A percentile compares a stretch with the other conserved stretches of the same genome.
Evolutionary conservation across 92 coral and sea anemone genomes (phyloP).

Genomic region (Phenganax stokvisi): DNA sequence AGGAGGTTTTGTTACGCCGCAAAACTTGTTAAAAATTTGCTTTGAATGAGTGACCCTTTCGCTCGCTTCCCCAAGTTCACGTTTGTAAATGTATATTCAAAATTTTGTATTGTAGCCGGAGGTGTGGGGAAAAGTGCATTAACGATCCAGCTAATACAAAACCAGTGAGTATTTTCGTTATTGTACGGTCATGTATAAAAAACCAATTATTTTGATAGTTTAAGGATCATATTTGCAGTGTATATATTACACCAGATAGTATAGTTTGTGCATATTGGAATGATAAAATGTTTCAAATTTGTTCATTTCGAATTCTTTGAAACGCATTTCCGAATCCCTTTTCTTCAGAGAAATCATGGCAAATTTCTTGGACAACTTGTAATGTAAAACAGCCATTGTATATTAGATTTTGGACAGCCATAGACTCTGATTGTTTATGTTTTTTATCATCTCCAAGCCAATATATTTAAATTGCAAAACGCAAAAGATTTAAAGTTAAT

Average conservation of each 20-base stretch:
- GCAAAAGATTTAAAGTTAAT: too few species aligned
- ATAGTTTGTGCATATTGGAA: neutral
- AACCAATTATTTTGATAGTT: neutral
- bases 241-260: neutral
- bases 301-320: neutral
- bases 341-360: too few species aligned
- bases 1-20: neutral
- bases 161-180: conserved; percentile 67
- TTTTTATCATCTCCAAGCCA: too few species aligned
- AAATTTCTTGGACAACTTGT: too few species aligned
- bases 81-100: neutral
- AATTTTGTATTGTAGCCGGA: conserved; percentile 64
- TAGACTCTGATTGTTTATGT: neutral
- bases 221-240: neutral
- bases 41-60: neutral
- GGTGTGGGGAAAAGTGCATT: conserved; percentile 98
- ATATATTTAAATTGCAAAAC: too few species aligned
- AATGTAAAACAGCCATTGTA: neutral
- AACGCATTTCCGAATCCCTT: too few species aligned
- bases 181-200: neutral
- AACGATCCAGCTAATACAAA: conserved; percentile 96
- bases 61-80: neutral
- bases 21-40: neutral
- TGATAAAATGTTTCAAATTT: conserved; percentile 3
- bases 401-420: neutral